Conservation (phyloP, 2,797 vertebrate species). For the Typhlichthys subterraneus region DNA sequence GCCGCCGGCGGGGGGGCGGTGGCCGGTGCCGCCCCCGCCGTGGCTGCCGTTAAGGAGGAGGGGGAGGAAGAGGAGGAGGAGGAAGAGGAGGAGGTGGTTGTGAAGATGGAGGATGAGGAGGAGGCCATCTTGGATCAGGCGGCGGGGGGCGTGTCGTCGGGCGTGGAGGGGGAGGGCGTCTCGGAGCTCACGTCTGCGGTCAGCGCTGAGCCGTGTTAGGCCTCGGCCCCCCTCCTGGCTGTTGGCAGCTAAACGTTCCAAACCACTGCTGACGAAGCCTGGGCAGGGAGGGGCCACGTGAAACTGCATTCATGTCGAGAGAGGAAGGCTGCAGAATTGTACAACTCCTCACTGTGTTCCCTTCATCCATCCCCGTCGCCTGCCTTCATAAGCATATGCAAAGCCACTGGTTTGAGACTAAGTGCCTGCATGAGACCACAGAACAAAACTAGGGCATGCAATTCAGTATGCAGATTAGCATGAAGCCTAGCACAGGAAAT, state of each 20-base stretch:
- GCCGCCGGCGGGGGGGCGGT: constrained; percentile 70
- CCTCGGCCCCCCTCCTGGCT: constrained; percentile 33
- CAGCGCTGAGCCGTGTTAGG: constrained; percentile 45
- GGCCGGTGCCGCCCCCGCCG: constrained; percentile 48
- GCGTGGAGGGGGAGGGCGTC: constrained; percentile 33
- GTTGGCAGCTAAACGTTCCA: constrained; percentile 16
- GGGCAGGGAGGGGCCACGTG: constrained; percentile 27
- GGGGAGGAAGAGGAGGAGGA: constrained; percentile 37
- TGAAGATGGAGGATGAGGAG: constrained; percentile 20
- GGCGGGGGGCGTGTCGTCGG: constrained; percentile 29
- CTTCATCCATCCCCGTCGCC: constrained; percentile 15
- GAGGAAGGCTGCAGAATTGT: constrained; percentile 19
- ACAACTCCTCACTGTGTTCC: neutral
- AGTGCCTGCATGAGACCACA: constrained; percentile 71
- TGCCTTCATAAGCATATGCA: constrained; percentile 44
- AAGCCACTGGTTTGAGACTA: constrained; percentile 56
- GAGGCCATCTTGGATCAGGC: constrained; percentile 50
- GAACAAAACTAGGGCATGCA: constrained; percentile 71
- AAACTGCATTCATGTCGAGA: constrained; percentile 30
- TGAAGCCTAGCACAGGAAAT: constrained; percentile 70
- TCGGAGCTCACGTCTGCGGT: constrained; percentile 27
- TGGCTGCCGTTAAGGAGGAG: constrained; percentile 53
- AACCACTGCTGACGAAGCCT: constrained; percentile 30
- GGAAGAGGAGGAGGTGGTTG: constrained; percentile 13
- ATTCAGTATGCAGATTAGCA: constrained; percentile 72